These are phyloP conservation scores for Chelonoidis abingdonii DNA, from an alignment of 2,113 vertebrate species.

Conservation along the genomic window DNA sequence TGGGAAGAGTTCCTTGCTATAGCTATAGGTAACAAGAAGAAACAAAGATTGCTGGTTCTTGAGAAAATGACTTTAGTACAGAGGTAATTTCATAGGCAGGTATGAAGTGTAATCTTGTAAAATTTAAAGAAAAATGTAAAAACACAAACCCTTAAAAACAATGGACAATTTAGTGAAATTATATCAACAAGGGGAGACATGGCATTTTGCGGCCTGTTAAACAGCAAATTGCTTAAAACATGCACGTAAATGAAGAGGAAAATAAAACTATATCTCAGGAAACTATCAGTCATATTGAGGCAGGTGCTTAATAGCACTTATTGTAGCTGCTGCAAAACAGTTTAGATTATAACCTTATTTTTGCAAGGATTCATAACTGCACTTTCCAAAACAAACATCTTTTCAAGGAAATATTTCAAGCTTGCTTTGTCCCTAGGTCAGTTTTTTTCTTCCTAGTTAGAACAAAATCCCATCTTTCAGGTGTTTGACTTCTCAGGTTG, in stretches of 20 bases:
- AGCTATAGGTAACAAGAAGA: conserved; percentile 26
- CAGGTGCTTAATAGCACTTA: not conserved
- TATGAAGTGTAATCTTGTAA: conserved; percentile 27
- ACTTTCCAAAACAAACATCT: not conserved
- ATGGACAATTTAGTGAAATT: conserved; percentile 13
- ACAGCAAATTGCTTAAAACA: conserved; percentile 31
- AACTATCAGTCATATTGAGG: not conserved
- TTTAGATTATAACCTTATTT: not conserved
- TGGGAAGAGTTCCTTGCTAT: not conserved
- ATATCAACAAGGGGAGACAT: not conserved
- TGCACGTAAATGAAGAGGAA: not conserved
- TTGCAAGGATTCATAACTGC: not conserved
- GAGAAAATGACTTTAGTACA: conserved; percentile 44
- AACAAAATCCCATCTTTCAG: not conserved
- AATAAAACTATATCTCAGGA: not conserved
- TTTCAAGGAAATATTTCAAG: not conserved
- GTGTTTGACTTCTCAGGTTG: not conserved
- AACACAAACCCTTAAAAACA: not conserved
- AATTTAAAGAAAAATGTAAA: conserved; percentile 35
- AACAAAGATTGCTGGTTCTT: conserved; percentile 28
- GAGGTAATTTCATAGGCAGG: conserved; percentile 19
- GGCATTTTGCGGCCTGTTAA: not conserved
- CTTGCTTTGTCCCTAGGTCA: not conserved
- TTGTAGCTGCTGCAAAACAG: not conserved
- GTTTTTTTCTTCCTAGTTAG: not conserved